Evolutionary conservation across 2,113 vertebrate species (phyloP).

Genomic region (Microtus richardsoni): DNA sequence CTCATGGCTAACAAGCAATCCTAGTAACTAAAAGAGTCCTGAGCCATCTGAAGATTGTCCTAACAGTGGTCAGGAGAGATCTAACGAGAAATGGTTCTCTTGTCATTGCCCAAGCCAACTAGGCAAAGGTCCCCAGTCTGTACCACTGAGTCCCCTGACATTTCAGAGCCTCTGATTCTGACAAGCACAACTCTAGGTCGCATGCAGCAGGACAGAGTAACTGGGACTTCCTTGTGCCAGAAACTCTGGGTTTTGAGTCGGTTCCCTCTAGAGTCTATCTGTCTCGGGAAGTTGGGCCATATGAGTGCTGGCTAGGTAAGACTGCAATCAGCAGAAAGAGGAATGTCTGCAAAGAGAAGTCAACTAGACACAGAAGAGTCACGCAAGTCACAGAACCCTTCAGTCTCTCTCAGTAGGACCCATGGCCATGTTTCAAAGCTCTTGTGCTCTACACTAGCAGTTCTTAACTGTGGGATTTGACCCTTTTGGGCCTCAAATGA

Average conservation of each 20-base stretch:
- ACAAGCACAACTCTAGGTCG: neutral
- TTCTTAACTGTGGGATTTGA: neutral
- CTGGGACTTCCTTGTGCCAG: neutral
- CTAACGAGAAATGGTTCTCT: neutral
- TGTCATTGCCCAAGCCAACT: neutral
- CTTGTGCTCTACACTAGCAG: neutral
- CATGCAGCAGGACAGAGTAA: neutral
- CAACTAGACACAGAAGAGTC: neutral
- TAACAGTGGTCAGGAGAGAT: neutral
- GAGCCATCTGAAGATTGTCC: neutral
- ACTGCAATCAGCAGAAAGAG: conserved; percentile 1
- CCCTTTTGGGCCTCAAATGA: neutral
- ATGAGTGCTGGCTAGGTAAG: neutral
- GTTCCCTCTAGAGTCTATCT: neutral
- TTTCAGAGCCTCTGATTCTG: neutral
- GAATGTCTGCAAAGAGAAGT: neutral
- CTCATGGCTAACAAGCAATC: neutral
- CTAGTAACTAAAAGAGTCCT: neutral
- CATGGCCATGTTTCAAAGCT: neutral
- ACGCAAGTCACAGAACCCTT: neutral
- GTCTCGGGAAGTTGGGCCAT: neutral
- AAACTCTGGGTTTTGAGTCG: neutral
- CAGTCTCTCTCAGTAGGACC: neutral
- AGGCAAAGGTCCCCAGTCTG: neutral
- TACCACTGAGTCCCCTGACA: neutral